phyloP scores from a whole-genome alignment of 2,888 invertebrate species.

The Hermodice carunculata region DNA sequence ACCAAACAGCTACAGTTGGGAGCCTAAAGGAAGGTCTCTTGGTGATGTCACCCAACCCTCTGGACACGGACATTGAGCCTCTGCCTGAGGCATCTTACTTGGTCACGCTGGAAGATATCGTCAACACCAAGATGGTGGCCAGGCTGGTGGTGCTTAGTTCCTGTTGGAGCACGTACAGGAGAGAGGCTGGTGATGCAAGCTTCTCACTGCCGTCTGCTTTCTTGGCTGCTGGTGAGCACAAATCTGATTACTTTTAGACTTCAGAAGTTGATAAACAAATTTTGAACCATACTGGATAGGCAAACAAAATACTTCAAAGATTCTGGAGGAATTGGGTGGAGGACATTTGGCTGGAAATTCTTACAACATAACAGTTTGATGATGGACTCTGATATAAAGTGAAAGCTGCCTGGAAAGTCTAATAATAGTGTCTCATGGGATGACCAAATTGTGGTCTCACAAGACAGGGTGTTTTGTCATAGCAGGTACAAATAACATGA shows the following conservation, averaged over 20 bases:
- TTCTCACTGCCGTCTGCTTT: slow-evolving; percentile 54
- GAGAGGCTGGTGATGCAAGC: slow-evolving; percentile 34
- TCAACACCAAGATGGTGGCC: slow-evolving; percentile 51
- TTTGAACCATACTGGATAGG: too few relatives aligned
- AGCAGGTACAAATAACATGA: too few relatives aligned
- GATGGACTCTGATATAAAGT: too few relatives aligned
- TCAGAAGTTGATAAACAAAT: too few relatives aligned
- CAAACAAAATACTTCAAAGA: too few relatives aligned
- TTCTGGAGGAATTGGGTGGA: too few relatives aligned
- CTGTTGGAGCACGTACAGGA: slow-evolving; percentile 50
- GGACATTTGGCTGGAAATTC: too few relatives aligned
- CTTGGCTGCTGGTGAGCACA: slow-evolving; percentile 50
- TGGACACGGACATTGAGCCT: slow-evolving; percentile 22
- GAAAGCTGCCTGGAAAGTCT: too few relatives aligned
- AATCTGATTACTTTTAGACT: not conserved
- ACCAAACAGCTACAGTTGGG: slow-evolving; percentile 61
- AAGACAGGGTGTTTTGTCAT: too few relatives aligned
- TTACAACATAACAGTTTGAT: too few relatives aligned
- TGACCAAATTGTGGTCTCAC: too few relatives aligned
- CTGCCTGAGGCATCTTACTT: slow-evolving; percentile 52
- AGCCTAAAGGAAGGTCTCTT: slow-evolving; percentile 57
- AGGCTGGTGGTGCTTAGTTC: slow-evolving; percentile 62
- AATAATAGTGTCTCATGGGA: too few relatives aligned
- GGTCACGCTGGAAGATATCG: slow-evolving; percentile 56
- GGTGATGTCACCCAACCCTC: slow-evolving; percentile 53